Base-by-base conservation (phyloP, 1,140 invertebrate species). In the Pantala flavescens region DNA sequence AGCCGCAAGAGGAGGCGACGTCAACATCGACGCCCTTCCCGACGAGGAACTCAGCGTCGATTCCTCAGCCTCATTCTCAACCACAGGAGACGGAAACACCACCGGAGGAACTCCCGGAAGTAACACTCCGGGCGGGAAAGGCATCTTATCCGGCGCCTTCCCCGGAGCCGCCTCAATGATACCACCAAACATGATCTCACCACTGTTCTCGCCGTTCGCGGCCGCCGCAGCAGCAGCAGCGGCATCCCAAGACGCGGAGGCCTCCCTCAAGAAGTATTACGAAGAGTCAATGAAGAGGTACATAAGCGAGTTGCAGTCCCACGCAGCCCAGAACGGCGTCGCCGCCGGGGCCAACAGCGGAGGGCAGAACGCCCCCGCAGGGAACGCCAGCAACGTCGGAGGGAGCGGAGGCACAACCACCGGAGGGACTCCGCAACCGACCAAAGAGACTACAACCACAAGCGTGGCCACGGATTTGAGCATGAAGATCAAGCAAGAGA, bases 271-370 rank as follows among this genome's bases (percentile, higher is more conserved):
- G 80, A 93, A 94, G 82, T 93, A 94, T 79, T 96, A 95, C 84
- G 93, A 96, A 81, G 94, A 96, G 79, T 94, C 93, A 24, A 91
- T 96, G 87, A 95, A 95, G 81, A 87, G 93, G 78, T 96, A 95
- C 81, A 89, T 96, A 74, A 93, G 88, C 80, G 92, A 94, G 81
- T 80, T 94, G 16, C 89, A 92, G 83, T 89, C 91, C 77, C 86
- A 88, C 16, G 83, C 82, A 0, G 83, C 84, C 12, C 89, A 89
- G 76, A 91, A 91, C 78, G 90, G 89, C 71, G 43, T 16, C 24
- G 16, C 36, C 70, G 24, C 70, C 16, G 70, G 19, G 43, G 74
- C 24, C 24, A 75, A 5, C 71, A 16, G 14, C 28, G 23, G 72
- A n/a, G 70, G 71, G 71, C 71, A 76, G 75, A 49, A 78, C 75